These are phyloP conservation scores for Nasonia longicornis DNA, from an alignment of 1,140 invertebrate species.

Conservation along the genomic window DNA sequence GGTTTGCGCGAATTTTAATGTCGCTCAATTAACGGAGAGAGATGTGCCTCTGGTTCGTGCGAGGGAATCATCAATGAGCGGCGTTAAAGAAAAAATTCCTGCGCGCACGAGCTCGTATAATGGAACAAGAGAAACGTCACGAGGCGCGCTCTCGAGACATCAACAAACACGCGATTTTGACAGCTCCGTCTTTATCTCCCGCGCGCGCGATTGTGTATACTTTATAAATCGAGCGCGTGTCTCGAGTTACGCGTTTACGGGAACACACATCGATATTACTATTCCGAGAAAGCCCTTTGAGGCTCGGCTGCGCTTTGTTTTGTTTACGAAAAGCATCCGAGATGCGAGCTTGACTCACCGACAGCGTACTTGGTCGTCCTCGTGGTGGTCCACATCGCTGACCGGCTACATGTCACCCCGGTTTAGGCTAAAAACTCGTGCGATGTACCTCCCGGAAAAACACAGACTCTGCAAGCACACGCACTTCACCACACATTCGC, in stretches of 20 bases:
- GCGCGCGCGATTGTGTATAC: no score
- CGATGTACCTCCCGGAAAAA: background rate
- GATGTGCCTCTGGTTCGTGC: no score
- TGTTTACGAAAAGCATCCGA: background rate
- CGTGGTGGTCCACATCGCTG: constrained; percentile 73
- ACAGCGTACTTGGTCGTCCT: constrained; percentile 76
- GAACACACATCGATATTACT: background rate
- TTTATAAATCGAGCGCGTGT: background rate
- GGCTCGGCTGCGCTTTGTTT: background rate
- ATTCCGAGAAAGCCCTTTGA: no score
- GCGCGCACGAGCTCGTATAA: background rate
- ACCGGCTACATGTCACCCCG: constrained; percentile 50
- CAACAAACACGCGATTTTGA: background rate
- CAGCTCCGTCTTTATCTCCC: background rate
- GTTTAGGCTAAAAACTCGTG: background rate
- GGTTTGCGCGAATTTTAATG: background rate
- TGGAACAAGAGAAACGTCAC: background rate
- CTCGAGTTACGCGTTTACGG: background rate
- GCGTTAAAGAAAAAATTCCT: background rate
- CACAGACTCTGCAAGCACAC: background rate
- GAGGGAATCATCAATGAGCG: no score
- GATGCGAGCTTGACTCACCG: constrained; percentile 69
- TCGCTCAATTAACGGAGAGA: background rate
- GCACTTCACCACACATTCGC: constrained; percentile 19
- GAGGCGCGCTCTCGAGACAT: background rate